Evolutionary conservation across 2,888 invertebrate species (phyloP).

Genomic region (Taphrorychus bicolor): DNA sequence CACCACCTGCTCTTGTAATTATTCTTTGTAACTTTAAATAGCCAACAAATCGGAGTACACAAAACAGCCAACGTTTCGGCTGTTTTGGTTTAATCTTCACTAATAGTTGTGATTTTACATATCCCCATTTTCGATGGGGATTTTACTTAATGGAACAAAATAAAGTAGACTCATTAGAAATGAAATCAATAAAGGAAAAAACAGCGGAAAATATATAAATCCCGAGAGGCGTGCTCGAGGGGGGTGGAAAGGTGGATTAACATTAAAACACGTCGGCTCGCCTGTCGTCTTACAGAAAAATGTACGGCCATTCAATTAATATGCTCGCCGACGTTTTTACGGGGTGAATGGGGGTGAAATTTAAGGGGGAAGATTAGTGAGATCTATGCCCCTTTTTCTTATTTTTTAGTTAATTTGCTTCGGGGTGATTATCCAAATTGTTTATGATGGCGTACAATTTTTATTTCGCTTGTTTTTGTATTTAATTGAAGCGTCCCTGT

Average conservation of each 20-base stretch:
- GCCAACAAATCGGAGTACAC: no score
- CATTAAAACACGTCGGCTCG: constrained; percentile 42
- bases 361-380: constrained; percentile 35
- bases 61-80: no score
- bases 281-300: constrained; percentile 53
- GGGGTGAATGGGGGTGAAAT: constrained; percentile 32
- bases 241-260: constrained; percentile 37
- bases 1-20: no score
- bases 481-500: neutral
- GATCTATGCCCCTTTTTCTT: constrained; percentile 37
- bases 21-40: no score
- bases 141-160: neutral
- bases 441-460: constrained; percentile 9
- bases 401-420: constrained; percentile 37
- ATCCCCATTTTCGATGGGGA: no score
- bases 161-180: constrained; percentile 11
- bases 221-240: constrained; percentile 20
- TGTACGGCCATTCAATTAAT: constrained; percentile 61
- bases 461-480: neutral
- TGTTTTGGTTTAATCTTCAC: no score
- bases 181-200: constrained; percentile 39
- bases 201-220: constrained; percentile 35
- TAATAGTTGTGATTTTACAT: no score
- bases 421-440: constrained; percentile 21
- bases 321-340: constrained; percentile 54